phyloP scores from a whole-genome alignment of 2,888 invertebrate genomes.

The Synergus itoensis region DNA sequence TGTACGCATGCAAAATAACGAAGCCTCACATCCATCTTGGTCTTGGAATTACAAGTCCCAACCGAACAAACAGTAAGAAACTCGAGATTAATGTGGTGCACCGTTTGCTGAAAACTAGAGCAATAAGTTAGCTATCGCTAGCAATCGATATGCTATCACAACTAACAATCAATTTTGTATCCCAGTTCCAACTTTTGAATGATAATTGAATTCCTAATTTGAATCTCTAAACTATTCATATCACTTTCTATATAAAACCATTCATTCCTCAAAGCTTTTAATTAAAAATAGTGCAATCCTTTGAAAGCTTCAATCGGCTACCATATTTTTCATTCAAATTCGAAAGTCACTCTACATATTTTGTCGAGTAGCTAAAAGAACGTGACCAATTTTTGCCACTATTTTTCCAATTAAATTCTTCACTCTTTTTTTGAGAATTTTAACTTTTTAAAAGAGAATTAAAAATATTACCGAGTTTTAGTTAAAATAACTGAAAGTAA shows the following conservation, averaged over 20 bases:
- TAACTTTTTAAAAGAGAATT: no score
- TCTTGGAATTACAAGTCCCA: conserved; percentile 14
- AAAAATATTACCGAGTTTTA: no score
- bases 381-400: no score
- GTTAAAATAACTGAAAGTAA: neutral
- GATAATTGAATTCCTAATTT: neutral
- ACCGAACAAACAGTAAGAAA: conserved; percentile 35
- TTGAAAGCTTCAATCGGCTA: neutral
- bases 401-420: no score
- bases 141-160: conserved; percentile 12
- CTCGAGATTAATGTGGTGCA: conserved; percentile 34
- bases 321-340: neutral
- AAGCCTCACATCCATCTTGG: conserved; percentile 34
- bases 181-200: conserved; percentile 1
- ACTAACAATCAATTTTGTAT: conserved; percentile 37
- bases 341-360: neutral
- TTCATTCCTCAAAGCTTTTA: neutral
- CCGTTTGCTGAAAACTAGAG: conserved; percentile 39
- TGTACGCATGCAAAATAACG: conserved; percentile 32
- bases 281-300: no score
- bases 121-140: conserved; percentile 36
- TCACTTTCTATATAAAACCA: neutral
- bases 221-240: neutral
- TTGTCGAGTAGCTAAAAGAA: neutral
- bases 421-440: no score